Conservation (phyloP, 2,113 vertebrate species). For the Atrichornis clamosus region DNA sequence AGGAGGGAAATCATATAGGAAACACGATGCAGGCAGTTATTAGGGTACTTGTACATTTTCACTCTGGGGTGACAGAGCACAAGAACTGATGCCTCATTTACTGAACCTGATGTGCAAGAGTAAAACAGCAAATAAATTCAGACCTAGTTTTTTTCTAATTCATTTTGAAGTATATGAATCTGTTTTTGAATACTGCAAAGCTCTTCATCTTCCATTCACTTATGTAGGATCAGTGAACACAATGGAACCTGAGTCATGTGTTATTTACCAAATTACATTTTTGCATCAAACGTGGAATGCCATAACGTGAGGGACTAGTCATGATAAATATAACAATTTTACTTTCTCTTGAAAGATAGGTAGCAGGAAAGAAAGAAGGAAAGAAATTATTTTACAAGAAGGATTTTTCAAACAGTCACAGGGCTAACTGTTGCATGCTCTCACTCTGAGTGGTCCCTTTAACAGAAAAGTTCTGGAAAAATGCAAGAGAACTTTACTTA, state of each 20-base stretch:
- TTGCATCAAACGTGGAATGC: neutral
- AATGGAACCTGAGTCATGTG: neutral
- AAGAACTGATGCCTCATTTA: neutral
- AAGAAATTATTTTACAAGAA: neutral
- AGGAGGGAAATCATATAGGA: neutral
- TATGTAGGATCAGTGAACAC: neutral
- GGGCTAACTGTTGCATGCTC: neutral
- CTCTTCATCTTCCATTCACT: neutral
- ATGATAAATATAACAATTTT: neutral
- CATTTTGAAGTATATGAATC: neutral
- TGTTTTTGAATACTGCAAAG: neutral
- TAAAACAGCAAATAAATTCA: neutral
- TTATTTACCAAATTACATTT: neutral
- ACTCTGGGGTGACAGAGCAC: neutral
- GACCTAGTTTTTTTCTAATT: neutral
- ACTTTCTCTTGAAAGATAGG: neutral
- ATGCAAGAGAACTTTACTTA: neutral
- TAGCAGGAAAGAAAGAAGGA: neutral
- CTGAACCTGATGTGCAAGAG: neutral
- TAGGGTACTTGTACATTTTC: neutral
- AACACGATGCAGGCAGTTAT: neutral
- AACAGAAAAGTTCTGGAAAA: neutral
- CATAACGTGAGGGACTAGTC: neutral
- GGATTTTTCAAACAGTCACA: neutral
- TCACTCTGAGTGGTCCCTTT: neutral